phyloP scores from a whole-genome alignment of 2,888 invertebrate genomes.

The Aelia acuminata region DNA sequence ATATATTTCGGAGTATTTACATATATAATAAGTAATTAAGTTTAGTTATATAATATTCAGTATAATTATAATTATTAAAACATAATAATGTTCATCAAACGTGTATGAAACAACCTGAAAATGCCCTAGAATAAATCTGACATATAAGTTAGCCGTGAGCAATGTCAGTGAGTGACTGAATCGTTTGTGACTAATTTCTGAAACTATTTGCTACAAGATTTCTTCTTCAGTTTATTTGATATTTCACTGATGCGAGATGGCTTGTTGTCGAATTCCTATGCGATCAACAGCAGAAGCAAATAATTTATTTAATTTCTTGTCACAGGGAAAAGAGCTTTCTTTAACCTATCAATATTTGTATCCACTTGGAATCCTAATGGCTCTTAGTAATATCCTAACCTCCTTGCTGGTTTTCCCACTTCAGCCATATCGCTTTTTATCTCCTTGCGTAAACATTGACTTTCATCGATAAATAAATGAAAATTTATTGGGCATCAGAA shows the following conservation, averaged over 20 bases:
- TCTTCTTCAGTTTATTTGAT: neutral
- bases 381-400: neutral
- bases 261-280: neutral
- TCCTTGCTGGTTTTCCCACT: neutral
- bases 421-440: neutral
- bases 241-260: neutral
- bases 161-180: neutral
- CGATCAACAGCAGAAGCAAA: too few relatives aligned
- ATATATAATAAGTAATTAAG: too few relatives aligned
- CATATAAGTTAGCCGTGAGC: neutral
- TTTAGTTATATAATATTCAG: too few relatives aligned
- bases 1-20: too few relatives aligned
- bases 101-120: too few relatives aligned
- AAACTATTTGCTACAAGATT: slow-evolving; percentile 33
- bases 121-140: neutral
- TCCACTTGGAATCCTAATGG: neutral
- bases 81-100: too few relatives aligned
- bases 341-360: too few relatives aligned
- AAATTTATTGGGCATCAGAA: neutral
- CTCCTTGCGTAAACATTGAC: neutral
- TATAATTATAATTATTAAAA: too few relatives aligned
- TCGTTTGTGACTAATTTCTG: slow-evolving; percentile 17
- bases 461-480: neutral
- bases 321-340: too few relatives aligned
- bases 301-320: too few relatives aligned